These are phyloP conservation scores for Aurelia coerulea DNA, from an alignment of 30 jellyfish, hydroid and myxozoan species.

Conservation along the genomic window DNA sequence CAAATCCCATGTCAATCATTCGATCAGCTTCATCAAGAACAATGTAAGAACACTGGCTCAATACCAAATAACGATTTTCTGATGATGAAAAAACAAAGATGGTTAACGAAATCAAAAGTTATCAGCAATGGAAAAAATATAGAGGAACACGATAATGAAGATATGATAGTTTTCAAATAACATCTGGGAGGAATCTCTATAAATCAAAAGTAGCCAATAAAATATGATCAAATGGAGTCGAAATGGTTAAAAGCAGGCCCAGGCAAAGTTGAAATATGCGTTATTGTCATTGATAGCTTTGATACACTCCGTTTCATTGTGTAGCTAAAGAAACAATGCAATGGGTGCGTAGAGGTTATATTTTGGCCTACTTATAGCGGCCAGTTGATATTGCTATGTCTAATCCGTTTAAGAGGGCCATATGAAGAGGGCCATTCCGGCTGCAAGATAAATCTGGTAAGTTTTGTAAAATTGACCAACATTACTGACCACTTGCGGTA, in stretches of 20 bases:
- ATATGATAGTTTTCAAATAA: too few relatives aligned
- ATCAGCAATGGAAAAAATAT: neutral
- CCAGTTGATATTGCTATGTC: neutral
- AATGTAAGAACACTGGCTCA: slow-evolving; percentile 95
- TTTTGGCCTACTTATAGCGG: neutral
- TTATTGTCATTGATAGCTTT: too few relatives aligned
- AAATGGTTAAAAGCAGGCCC: too few relatives aligned
- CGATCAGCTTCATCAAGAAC: slow-evolving; percentile 99
- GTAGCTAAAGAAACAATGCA: too few relatives aligned
- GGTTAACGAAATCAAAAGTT: neutral
- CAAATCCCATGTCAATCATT: slow-evolving; percentile 99
- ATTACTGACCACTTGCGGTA: neutral
- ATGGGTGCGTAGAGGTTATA: neutral
- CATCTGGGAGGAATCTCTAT: too few relatives aligned
- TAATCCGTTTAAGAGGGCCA: neutral
- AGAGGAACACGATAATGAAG: neutral
- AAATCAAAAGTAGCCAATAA: too few relatives aligned
- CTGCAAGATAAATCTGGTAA: too few relatives aligned
- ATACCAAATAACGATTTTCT: slow-evolving; percentile 95
- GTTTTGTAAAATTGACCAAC: neutral
- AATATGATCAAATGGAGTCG: neutral
- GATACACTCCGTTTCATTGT: too few relatives aligned
- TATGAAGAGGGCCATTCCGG: too few relatives aligned
- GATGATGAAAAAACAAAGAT: neutral
- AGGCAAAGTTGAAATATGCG: too few relatives aligned